A percentile compares a stretch with the other conserved stretches of the same genome.
These are phyloP conservation scores for Scaptomyza parva DNA, from an alignment of 2,888 invertebrate species.

Conservation along the genomic window DNA sequence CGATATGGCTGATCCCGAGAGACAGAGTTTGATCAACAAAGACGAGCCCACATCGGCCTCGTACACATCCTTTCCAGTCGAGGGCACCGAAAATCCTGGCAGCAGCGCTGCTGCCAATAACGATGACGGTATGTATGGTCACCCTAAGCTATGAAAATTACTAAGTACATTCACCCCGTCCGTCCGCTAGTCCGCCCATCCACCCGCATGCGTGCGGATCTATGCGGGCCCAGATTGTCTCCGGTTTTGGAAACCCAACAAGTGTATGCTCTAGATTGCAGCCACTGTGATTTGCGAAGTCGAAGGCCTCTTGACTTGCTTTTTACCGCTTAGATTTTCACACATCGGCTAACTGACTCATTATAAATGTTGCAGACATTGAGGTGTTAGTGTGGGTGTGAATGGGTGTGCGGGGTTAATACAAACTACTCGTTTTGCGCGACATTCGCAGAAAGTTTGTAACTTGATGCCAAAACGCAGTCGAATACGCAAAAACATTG, in stretches of 20 bases:
- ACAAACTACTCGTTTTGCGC: slow-evolving; percentile 21
- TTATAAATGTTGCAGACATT: slow-evolving; percentile 10
- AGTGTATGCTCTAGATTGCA: slow-evolving; percentile 71
- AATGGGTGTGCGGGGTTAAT: not conserved
- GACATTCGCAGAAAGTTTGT: slow-evolving; percentile 44
- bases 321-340: slow-evolving; percentile 58
- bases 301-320: slow-evolving; percentile 25
- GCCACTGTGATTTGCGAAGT: slow-evolving; percentile 65
- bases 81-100: slow-evolving; percentile 68
- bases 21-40: slow-evolving; percentile 82
- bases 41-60: slow-evolving; percentile 67
- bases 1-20: slow-evolving; percentile 83
- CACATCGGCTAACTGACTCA: slow-evolving; percentile 66
- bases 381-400: not conserved
- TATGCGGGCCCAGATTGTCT: slow-evolving; percentile 50
- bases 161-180: slow-evolving; percentile 53
- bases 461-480: slow-evolving; percentile 50
- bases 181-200: slow-evolving; percentile 1
- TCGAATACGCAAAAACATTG: slow-evolving; percentile 27
- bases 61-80: slow-evolving; percentile 73
- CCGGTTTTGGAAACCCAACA: slow-evolving; percentile 74
- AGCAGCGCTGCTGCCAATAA: slow-evolving; percentile 50
- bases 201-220: slow-evolving; percentile 30
- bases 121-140: slow-evolving; percentile 62
- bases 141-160: slow-evolving; percentile 16